Base-by-base conservation (phyloP, 1,140 invertebrate genomes). In the Drepana arcuata region DNA sequence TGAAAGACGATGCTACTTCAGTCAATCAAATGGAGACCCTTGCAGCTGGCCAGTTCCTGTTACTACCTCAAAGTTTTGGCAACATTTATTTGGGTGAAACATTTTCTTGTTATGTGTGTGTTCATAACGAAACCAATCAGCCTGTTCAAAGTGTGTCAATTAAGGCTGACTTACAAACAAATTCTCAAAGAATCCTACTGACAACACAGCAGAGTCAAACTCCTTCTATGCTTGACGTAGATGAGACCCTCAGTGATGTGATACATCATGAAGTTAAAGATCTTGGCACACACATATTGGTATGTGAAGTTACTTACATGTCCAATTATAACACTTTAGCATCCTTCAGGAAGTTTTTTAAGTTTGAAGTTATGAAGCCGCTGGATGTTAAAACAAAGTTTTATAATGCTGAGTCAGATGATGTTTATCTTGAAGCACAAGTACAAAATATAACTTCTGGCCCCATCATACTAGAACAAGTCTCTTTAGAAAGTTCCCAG, bases 191-290 rank as follows among this genome's bases (percentile, higher is more conserved):
- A 50, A 91, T 98, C 52, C 85, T 89, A 33, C 78, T 97, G 30
- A 88, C 90, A 10, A 88, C 87, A 42, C 86, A 87, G 48, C 84
- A 86, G 44, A 84, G 83, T 35, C 84, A 86, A 27, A 85, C 87
- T 10, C 88, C 88, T 16, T 87, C 87, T 59, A 85, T 89, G 27
- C 83, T 98, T 14, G 83, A 86, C 36, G 90, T 94, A n/a, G 91
- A 94, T 61, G 88, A 92, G 61, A 97, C 93, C 12, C 87, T 98
- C 9, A 95, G 97, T 85, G 91, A 97, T 84, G 93, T 99, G 10
- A 96, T 99, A 66, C 92, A 96, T 69, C 95, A 99, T 86, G 97
- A 99, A 89, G 95, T 99, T 2, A 99, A 98, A 84, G 97, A 99
- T 87, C 91, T 97, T 57, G 97, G 96, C 16, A 95, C 94, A 27